Evolutionary conservation across 2,113 vertebrate genomes (phyloP).

Genomic region (Crypturellus undulatus): DNA sequence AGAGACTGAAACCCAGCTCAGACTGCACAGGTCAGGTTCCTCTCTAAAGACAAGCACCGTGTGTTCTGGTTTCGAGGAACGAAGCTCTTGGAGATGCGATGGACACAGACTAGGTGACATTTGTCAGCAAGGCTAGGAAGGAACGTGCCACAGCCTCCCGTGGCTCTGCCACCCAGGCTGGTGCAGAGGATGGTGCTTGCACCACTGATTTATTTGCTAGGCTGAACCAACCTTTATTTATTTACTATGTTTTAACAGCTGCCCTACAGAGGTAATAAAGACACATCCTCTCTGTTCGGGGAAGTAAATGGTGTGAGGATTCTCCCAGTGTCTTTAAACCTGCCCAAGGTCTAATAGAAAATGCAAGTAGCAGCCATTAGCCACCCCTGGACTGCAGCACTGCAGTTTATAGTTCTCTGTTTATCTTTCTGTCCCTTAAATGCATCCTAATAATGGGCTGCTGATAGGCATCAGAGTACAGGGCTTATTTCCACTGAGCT

Average conservation of each 20-base stretch:
- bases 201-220: not conserved
- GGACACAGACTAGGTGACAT: not conserved
- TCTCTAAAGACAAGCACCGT: not conserved
- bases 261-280: accelerated
- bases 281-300: not conserved
- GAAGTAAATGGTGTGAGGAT: not conserved
- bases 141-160: not conserved
- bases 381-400: not conserved
- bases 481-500: not conserved
- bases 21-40: not conserved
- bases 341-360: not conserved
- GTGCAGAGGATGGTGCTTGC: not conserved
- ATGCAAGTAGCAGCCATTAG: not conserved
- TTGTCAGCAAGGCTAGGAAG: not conserved
- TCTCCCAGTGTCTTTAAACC: not conserved
- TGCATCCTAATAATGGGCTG: not conserved
- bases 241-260: not conserved
- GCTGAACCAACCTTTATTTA: not conserved
- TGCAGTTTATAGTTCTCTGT: not conserved
- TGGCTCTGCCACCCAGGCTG: accelerated
- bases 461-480: not conserved
- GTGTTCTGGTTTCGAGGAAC: not conserved
- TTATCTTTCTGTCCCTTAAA: not conserved
- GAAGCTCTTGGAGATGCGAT: not conserved
- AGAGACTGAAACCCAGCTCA: not conserved